Percentiles rank a stretch among this genome's conserved stretches.
Evolutionary conservation across 2,797 vertebrate genomes (phyloP).

Genomic region (Peromyscus attwateri): DNA sequence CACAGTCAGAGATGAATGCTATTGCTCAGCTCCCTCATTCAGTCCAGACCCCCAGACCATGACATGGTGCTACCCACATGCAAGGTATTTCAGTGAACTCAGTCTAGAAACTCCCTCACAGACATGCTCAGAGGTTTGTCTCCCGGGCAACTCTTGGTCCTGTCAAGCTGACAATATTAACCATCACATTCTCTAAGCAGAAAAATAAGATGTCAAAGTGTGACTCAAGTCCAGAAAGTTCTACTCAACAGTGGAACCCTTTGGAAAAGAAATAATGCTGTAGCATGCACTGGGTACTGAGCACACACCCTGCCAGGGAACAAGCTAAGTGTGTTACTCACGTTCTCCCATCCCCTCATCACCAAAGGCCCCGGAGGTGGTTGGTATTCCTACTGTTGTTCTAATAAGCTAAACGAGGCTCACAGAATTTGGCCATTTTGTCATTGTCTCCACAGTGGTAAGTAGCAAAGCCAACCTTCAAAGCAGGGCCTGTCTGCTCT

Average conservation of each 20-base stretch:
- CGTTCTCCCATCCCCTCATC: constrained; percentile 1
- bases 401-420: background rate
- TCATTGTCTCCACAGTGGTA: background rate
- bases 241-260: background rate
- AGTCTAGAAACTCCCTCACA: background rate
- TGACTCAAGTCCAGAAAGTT: background rate
- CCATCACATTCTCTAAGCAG: background rate
- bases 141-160: background rate
- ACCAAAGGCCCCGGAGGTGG: background rate
- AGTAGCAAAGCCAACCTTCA: background rate
- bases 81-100: background rate
- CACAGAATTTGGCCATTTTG: background rate
- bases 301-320: background rate
- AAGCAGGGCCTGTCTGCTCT: background rate
- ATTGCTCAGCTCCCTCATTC: background rate
- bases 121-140: background rate
- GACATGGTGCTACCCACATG: background rate
- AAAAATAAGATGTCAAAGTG: background rate
- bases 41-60: background rate
- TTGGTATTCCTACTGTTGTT: background rate
- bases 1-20: background rate
- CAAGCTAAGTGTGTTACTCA: background rate
- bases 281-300: background rate
- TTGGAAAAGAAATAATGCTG: background rate
- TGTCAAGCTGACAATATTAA: background rate